phyloP scores from a whole-genome alignment of 2,113 vertebrate species.

The Fulmarus glacialis region DNA sequence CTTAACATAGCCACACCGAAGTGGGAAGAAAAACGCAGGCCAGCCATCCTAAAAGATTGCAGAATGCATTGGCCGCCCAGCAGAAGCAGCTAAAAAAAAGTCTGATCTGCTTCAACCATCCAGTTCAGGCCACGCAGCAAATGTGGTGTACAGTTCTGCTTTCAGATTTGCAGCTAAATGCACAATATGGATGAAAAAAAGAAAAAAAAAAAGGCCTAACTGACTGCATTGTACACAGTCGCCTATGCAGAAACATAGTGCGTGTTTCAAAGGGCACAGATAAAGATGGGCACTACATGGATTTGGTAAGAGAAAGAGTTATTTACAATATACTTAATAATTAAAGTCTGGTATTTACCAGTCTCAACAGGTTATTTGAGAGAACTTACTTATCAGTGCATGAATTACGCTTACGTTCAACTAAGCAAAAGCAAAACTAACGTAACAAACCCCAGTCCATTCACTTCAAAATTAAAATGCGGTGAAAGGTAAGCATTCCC shows the following conservation, averaged over 20 bases:
- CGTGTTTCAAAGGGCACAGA: not conserved
- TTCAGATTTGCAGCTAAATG: not conserved
- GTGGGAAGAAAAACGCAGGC: not conserved
- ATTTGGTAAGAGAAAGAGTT: not conserved
- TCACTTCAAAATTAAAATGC: not conserved
- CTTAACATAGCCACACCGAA: rapidly evolving
- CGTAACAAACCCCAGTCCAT: not conserved
- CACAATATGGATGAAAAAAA: rapidly evolving
- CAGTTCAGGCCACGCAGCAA: rapidly evolving
- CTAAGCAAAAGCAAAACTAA: not conserved
- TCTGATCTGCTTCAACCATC: not conserved
- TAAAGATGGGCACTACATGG: not conserved
- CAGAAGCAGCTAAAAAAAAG: not conserved
- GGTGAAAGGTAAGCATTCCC: not conserved
- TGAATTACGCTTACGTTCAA: not conserved
- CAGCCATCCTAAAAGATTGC: too few species aligned
- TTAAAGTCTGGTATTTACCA: not conserved
- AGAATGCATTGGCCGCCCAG: not conserved
- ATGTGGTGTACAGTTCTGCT: rapidly evolving
- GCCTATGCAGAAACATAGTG: rapidly evolving
- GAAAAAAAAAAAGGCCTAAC: too few species aligned
- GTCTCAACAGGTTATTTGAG: not conserved
- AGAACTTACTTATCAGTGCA: not conserved
- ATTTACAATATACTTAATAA: not conserved
- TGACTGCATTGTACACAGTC: not conserved